Base-by-base conservation (phyloP, 2,113 vertebrate genomes). In the Aepyceros melampus region DNA sequence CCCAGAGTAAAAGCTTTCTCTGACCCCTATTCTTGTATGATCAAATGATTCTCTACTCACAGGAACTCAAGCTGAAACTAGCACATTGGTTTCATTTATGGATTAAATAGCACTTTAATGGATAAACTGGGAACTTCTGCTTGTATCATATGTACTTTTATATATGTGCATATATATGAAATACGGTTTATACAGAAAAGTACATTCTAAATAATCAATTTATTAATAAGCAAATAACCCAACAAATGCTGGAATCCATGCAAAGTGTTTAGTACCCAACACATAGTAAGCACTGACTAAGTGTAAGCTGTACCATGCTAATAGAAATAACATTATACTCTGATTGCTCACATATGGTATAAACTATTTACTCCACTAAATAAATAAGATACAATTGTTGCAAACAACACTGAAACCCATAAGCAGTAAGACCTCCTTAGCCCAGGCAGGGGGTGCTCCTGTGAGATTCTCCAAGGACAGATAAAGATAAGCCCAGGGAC, bases 321-420 rank as follows among this genome's bases (percentile, higher is more conserved):
- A n/a, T 7, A 82, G 47, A 82, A n/a, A 23, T 53, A 98, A 98
- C 94, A 97, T 98, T 98, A 94, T 94, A 92, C 97, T 97, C 97
- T 97, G 97, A 97, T 98, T 98, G 95, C 91, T 98, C 97, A 97
- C 17, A 81, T 94, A 40, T 27, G 4, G 95, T 98, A 98, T 98
- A 99, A 99, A 99, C 99, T 98, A 98, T 92, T 98, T 97, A 95
- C 98, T 98, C 97, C 81, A 9, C 91, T 27, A 94, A 99, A 99
- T 99, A 99, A 99, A 99, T 99, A 98, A 98, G 95, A 88, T 96
- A 25, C 11, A 82, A 93, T 47, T 98, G 98, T 88, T 45, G 49
- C 98, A 89, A 98, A 96, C 91, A 83, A 97, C 96, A 97, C 97
- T 98, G 97, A 98, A 94, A 81, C 67, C 96, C 95, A 86, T 67